These are phyloP conservation scores for Mirounga angustirostris DNA, from an alignment of 2,113 vertebrate species.

Conservation along the genomic window DNA sequence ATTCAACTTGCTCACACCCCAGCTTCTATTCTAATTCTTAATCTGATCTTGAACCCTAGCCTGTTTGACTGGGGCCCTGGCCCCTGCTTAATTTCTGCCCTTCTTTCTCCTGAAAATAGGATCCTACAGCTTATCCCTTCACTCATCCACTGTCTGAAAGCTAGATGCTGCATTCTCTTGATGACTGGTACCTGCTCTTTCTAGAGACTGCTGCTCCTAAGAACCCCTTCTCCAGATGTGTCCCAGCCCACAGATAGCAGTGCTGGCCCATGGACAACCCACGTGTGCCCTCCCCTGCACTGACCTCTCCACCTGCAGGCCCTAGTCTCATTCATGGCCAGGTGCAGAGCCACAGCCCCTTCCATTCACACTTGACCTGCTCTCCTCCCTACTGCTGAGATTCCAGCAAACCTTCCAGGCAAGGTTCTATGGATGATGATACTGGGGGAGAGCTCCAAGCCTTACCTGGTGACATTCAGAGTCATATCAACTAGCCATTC, in stretches of 20 bases:
- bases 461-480: fast-evolving
- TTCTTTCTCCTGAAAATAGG: not conserved
- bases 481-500: not conserved
- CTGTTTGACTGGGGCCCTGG: not conserved
- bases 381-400: not conserved
- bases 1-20: too few species aligned
- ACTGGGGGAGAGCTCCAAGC: not conserved
- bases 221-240: not conserved
- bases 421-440: not conserved
- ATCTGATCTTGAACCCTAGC: too few species aligned
- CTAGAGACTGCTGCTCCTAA: not conserved
- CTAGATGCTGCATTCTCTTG: not conserved
- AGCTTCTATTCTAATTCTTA: not conserved
- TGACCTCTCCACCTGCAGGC: not conserved
- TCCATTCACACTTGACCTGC: fast-evolving
- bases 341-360: not conserved
- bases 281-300: fast-evolving
- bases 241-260: not conserved
- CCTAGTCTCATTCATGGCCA: not conserved
- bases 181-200: not conserved
- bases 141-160: not conserved
- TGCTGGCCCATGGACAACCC: not conserved
- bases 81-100: not conserved
- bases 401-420: not conserved
- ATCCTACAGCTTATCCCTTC: not conserved